Evolutionary conservation across 2,888 invertebrate species (phyloP).

Genomic region (Cryptops parisi): DNA sequence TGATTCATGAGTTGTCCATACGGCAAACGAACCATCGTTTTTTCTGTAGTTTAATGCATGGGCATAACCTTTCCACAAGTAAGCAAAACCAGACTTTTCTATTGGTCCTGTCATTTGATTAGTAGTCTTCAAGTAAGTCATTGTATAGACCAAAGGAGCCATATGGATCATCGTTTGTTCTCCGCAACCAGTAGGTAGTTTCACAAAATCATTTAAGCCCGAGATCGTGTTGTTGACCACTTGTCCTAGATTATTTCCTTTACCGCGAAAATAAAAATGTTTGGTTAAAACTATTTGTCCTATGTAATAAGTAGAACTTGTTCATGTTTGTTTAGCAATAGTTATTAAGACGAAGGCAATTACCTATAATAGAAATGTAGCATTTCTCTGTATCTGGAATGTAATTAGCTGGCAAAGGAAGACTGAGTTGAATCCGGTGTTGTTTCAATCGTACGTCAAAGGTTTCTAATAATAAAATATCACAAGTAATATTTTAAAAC

Average conservation of each 20-base stretch:
- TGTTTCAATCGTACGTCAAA: background rate
- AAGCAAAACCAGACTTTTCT: constrained; percentile 1
- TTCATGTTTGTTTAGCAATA: too few species aligned
- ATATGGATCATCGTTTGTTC: constrained; percentile 5
- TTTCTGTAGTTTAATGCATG: background rate
- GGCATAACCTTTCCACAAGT: background rate
- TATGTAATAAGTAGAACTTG: too few species aligned
- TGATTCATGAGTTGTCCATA: background rate
- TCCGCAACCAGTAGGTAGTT: constrained; percentile 5
- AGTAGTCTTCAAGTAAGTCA: constrained; percentile 2
- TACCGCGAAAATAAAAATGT: too few species aligned
- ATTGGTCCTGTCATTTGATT: background rate
- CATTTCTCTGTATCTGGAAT: constrained; percentile 11
- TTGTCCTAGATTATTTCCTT: too few species aligned
- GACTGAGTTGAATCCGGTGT: background rate
- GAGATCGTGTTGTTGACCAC: background rate
- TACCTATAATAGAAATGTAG: constrained; percentile 6
- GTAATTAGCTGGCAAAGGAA: constrained; percentile 2
- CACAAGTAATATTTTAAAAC: too few species aligned
- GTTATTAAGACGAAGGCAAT: too few species aligned
- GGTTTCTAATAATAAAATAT: background rate
- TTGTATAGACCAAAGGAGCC: constrained; percentile 6
- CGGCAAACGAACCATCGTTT: constrained; percentile 6
- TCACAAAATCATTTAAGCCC: background rate
- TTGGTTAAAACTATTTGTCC: too few species aligned